phyloP scores from a whole-genome alignment of 2,113 vertebrate species.

The Nyctibius bracteatus region DNA sequence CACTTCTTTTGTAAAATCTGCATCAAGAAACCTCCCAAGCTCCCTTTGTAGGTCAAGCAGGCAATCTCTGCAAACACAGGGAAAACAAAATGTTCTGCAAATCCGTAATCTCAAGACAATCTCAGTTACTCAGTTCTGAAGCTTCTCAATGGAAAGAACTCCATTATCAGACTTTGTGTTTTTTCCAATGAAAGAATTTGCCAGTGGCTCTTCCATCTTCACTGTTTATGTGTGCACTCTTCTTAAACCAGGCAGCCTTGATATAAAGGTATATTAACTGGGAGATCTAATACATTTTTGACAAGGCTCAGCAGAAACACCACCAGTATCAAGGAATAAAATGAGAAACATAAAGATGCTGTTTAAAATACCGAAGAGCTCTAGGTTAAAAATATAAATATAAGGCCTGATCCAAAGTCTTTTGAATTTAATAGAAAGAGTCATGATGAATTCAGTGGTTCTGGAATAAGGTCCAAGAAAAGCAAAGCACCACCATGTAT shows the following conservation, averaged over 20 bases:
- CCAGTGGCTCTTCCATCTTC: neutral
- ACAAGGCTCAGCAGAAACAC: neutral
- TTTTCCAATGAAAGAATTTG: neutral
- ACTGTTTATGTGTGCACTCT: neutral
- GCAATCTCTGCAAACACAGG: neutral
- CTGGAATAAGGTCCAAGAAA: neutral
- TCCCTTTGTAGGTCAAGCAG: neutral
- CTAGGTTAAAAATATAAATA: neutral
- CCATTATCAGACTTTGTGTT: neutral
- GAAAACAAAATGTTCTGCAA: neutral
- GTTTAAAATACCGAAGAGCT: neutral
- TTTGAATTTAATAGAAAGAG: neutral
- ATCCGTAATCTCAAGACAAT: neutral
- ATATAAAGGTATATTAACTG: neutral
- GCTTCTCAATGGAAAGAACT: neutral
- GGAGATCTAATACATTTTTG: neutral
- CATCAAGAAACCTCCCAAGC: neutral
- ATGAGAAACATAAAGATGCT: neutral
- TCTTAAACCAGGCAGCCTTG: neutral
- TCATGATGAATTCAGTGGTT: neutral
- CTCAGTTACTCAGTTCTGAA: neutral
- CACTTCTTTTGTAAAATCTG: neutral
- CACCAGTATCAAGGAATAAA: neutral
- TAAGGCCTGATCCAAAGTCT: neutral
- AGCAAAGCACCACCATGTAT: neutral